These are phyloP conservation scores for Ochropleura leucogaster DNA, from an alignment of 2,888 invertebrate genomes.

Conservation along the genomic window DNA sequence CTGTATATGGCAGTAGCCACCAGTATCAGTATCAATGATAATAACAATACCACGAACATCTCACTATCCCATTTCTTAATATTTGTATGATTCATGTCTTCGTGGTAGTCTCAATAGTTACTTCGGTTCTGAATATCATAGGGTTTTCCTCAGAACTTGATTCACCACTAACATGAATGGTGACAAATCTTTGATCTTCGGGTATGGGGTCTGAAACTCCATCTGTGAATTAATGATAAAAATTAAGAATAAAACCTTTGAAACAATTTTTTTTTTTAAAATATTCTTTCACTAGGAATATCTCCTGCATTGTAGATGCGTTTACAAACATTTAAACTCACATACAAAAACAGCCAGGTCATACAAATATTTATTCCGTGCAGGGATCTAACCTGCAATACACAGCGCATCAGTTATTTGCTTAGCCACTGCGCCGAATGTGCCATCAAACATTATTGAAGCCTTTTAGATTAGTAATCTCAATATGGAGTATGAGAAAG, in stretches of 20 bases:
- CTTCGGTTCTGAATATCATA: background rate
- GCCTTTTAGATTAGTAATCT: no score
- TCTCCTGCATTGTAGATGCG: no score
- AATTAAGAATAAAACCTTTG: no score
- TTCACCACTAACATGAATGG: background rate
- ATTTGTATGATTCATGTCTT: background rate
- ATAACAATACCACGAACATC: background rate
- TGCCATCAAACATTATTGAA: background rate
- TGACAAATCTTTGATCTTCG: background rate
- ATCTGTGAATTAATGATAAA: background rate
- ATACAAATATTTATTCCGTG: no score
- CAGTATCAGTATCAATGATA: background rate
- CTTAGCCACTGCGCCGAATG: no score
- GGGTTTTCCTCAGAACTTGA: background rate
- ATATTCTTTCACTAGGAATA: no score
- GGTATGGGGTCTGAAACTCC: background rate
- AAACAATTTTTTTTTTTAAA: no score
- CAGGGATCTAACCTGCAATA: no score
- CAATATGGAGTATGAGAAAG: background rate
- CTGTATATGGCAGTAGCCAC: background rate
- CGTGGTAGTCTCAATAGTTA: background rate
- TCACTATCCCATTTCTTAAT: background rate
- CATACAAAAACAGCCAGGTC: no score
- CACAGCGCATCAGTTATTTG: no score
- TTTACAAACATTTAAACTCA: no score